These are phyloP conservation scores for Thalassaphorura encarpata DNA, from an alignment of 1,140 invertebrate genomes.

Conservation along the genomic window DNA sequence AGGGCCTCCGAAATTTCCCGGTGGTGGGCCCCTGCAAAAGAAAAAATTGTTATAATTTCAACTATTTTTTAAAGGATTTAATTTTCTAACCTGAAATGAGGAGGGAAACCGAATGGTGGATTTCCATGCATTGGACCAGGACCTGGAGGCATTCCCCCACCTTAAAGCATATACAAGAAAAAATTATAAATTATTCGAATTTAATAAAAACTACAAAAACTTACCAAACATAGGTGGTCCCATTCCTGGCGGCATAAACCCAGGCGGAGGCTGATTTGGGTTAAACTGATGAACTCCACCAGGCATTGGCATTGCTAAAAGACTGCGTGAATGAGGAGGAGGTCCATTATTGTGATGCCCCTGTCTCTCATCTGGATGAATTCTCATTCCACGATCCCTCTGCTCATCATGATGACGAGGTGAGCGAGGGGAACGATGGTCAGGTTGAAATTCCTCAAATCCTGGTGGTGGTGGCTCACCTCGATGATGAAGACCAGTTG, in stretches of 20 bases:
- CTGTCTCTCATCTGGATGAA: background rate
- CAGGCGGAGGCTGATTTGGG: conserved; percentile 7
- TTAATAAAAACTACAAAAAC: background rate
- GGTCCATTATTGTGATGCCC: conserved; percentile 7
- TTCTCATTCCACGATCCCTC: conserved; percentile 1
- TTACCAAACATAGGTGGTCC: conserved; percentile 11
- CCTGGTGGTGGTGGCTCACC: conserved; percentile 21
- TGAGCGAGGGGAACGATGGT: conserved; percentile 19
- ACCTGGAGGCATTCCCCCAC: conserved; percentile 1
- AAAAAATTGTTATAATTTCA: background rate
- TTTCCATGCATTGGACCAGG: background rate
- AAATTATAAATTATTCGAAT: background rate
- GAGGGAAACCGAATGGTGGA: background rate
- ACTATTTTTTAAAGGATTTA: background rate
- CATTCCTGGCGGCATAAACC: conserved; percentile 21
- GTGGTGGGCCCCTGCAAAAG: background rate
- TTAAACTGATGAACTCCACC: too few species aligned
- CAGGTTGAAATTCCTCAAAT: conserved; percentile 15
- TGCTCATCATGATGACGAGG: too few species aligned
- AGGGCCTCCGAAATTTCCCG: background rate
- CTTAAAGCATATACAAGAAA: background rate
- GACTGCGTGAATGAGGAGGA: background rate
- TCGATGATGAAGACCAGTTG: background rate
- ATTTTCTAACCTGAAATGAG: background rate
- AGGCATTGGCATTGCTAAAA: conserved; percentile 11